A percentile compares a stretch with the other conserved stretches of the same genome.
phyloP scores from a whole-genome alignment of 2,888 invertebrate genomes.

The Machimus atricapillus region DNA sequence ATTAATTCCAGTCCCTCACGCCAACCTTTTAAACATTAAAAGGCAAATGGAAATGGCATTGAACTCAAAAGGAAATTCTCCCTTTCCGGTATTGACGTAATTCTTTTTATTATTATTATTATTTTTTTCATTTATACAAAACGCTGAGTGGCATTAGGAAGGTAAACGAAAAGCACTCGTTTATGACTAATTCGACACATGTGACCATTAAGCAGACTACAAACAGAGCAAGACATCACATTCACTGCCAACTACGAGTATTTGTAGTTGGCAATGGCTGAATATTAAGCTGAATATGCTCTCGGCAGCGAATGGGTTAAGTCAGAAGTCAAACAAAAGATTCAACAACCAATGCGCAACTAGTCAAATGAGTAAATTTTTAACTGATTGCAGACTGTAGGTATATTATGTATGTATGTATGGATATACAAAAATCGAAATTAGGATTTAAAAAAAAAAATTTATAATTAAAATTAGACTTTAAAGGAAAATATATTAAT shows the following conservation, averaged over 20 bases:
- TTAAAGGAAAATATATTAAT: no score
- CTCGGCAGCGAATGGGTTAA: no score
- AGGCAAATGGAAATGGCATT: background rate
- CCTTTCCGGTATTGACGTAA: background rate
- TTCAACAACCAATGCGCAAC: background rate
- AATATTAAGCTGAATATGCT: no score
- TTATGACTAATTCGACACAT: background rate
- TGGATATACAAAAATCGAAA: no score
- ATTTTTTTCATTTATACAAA: background rate
- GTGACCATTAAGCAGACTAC: background rate
- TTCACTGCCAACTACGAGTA: no score
- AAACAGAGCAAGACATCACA: background rate
- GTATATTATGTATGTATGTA: no score
- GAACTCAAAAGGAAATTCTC: background rate
- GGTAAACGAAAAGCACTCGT: background rate
- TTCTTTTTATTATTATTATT: background rate
- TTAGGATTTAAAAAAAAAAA: no score
- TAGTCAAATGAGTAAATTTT: background rate
- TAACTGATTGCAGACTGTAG: no score
- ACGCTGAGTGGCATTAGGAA: background rate
- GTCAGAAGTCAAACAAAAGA: background rate
- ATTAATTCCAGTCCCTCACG: background rate
- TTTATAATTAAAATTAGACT: no score
- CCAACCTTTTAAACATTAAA: background rate
- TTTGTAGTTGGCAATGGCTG: no score